These are phyloP conservation scores for Ceratina calcarata DNA, from an alignment of 1,140 invertebrate species.

Conservation along the genomic window DNA sequence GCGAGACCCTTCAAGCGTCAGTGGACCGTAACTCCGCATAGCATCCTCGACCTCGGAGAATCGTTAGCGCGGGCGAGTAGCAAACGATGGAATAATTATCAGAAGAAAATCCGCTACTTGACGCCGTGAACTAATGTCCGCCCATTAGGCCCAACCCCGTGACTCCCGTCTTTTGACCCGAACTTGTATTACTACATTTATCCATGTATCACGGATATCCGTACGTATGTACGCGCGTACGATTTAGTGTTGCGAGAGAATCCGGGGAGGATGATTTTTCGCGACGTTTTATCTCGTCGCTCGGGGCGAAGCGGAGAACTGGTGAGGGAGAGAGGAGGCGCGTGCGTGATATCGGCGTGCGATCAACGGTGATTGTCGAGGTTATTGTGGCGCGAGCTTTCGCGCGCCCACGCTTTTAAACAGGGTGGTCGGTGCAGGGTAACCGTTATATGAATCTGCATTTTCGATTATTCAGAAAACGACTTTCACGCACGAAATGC, in stretches of 20 bases:
- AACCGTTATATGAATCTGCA: background rate
- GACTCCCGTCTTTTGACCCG: background rate
- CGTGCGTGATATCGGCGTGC: constrained; percentile 36
- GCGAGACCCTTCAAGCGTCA: too few species aligned
- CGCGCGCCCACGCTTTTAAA: constrained; percentile 26
- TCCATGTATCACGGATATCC: constrained; percentile 11
- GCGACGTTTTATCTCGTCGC: constrained; percentile 18
- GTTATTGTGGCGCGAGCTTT: constrained; percentile 27
- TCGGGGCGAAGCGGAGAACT: background rate
- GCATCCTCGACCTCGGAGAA: constrained; percentile 16
- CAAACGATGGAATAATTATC: constrained; percentile 33
- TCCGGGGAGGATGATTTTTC: constrained; percentile 6
- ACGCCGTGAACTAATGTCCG: constrained; percentile 20
- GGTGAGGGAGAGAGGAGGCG: background rate
- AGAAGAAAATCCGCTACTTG: constrained; percentile 26
- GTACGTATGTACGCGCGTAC: constrained; percentile 9
- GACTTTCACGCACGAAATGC: too few species aligned
- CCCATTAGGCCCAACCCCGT: constrained; percentile 18
- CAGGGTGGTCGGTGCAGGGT: constrained; percentile 36
- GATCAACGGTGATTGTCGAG: constrained; percentile 26
- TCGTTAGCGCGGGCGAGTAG: background rate
- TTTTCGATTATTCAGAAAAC: too few species aligned
- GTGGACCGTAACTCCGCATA: background rate
- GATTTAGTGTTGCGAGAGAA: constrained; percentile 19
- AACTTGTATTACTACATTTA: too few species aligned